Evolutionary conservation across 2,113 vertebrate species (phyloP).

Genomic region (Actinemys pallida): DNA sequence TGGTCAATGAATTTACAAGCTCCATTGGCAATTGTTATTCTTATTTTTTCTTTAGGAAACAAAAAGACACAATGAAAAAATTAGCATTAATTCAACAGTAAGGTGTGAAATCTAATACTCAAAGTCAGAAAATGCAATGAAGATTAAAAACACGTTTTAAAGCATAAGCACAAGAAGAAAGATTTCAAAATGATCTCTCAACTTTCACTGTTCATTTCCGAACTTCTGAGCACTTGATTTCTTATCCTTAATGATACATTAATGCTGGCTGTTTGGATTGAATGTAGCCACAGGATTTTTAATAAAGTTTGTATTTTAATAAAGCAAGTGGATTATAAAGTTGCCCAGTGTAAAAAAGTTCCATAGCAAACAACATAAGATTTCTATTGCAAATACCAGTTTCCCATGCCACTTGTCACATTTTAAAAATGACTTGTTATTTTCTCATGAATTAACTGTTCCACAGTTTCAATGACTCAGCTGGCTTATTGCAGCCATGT

Average conservation of each 20-base stretch:
- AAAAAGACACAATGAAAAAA: not conserved
- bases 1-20: not conserved
- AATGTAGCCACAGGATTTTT: not conserved
- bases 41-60: not conserved
- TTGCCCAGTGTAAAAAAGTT: not conserved
- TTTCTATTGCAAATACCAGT: not conserved
- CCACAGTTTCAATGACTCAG: slow-evolving; percentile 1
- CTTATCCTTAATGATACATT: not conserved
- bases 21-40: not conserved
- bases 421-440: not conserved
- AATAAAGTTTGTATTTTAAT: not conserved
- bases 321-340: not conserved
- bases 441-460: not conserved
- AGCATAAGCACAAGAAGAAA: not conserved
- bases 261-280: not conserved
- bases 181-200: not conserved
- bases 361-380: not conserved
- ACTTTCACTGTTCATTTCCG: not conserved
- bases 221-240: not conserved
- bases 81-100: not conserved
- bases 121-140: not conserved
- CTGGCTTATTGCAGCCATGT: not conserved
- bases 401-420: not conserved
- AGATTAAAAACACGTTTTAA: not conserved
- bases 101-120: not conserved